Conservation (phyloP, 2,113 vertebrate species). For the Leucopsar rothschildi region DNA sequence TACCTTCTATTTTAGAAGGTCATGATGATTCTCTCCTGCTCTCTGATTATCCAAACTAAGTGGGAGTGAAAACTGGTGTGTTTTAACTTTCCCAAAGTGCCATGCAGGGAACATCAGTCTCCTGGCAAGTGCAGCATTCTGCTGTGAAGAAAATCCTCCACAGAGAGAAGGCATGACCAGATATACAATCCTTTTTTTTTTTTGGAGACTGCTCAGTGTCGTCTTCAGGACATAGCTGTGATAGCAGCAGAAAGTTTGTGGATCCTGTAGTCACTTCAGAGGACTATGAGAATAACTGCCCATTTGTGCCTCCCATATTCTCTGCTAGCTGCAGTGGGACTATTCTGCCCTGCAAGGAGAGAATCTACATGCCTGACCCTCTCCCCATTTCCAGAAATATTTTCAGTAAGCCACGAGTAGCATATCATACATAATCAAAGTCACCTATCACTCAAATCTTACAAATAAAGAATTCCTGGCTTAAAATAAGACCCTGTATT, state of each 20-base stretch:
- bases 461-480: not conserved
- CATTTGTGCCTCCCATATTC: not conserved
- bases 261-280: not conserved
- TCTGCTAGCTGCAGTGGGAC: not conserved
- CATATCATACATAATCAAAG: not conserved
- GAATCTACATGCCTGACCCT: not conserved
- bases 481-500: not conserved
- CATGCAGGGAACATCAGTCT: not conserved
- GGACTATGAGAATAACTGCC: not conserved
- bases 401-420: not conserved
- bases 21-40: not conserved
- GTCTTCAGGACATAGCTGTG: not conserved
- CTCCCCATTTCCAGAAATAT: not conserved
- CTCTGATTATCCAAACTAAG: not conserved
- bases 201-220: not conserved
- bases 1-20: slow-evolving; percentile 7
- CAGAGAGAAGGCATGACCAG: not conserved
- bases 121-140: not conserved
- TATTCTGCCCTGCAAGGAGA: not conserved
- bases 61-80: not conserved
- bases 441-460: not conserved
- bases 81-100: not conserved
- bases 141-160: not conserved
- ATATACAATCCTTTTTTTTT: not conserved
- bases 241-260: not conserved